A percentile compares a stretch with the other conserved stretches of the same genome.
These are phyloP conservation scores for Periophthalmus magnuspinnatus DNA, from an alignment of 2,797 vertebrate species.

Conservation along the genomic window DNA sequence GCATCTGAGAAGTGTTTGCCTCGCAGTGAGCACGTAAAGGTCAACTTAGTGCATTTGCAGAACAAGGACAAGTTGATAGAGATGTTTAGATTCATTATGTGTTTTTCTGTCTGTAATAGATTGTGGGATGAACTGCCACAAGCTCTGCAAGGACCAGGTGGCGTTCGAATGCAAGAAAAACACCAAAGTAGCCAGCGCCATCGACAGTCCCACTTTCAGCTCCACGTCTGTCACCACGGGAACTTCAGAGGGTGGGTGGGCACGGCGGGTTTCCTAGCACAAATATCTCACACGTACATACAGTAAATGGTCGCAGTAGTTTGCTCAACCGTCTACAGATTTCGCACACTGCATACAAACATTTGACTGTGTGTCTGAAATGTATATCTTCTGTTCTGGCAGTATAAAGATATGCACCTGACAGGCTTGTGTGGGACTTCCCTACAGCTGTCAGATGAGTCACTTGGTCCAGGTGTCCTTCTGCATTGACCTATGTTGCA, in stretches of 20 bases:
- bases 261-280: not conserved
- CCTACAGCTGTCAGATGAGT: constrained; percentile 51
- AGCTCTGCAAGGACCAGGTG: constrained; percentile 93
- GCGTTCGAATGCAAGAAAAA: constrained; percentile 94
- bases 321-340: not conserved
- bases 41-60: constrained; percentile 54
- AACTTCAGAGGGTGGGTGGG: constrained; percentile 79
- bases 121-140: constrained; percentile 97
- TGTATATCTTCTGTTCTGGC: not conserved
- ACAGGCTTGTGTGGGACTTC: constrained; percentile 52
- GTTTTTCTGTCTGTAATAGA: constrained; percentile 65
- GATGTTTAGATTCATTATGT: not conserved
- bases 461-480: constrained; percentile 53
- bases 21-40: constrained; percentile 45
- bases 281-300: not conserved
- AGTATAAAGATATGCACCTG: not conserved
- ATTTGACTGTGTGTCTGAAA: not conserved
- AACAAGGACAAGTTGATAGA: constrained; percentile 32
- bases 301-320: constrained; percentile 9
- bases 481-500: not conserved
- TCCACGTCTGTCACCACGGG: constrained; percentile 72
- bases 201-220: constrained; percentile 77
- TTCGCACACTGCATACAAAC: constrained; percentile 6
- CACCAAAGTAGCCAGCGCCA: constrained; percentile 59
- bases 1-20: constrained; percentile 50